Evolutionary conservation across 2,888 invertebrate species (phyloP), one percentile per base, ranked within the genome.

Genomic region (Teinopalpus imperialis): DNA sequence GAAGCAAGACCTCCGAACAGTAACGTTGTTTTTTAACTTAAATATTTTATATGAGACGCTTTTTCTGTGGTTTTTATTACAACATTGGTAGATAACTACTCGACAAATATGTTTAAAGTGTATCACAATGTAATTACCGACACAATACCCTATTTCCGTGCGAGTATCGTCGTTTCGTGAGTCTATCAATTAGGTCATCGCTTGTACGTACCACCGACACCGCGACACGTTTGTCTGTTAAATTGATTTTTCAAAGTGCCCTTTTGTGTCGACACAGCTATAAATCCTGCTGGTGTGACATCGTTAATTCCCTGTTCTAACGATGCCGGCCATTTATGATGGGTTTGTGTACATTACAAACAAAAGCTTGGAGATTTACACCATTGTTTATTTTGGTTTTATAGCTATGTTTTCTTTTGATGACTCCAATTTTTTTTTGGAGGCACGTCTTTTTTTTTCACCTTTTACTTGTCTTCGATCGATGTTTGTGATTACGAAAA

Each of bases 161-260:
- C 18, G n/a, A 9, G 18, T 5, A 23, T 4, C 23, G 23, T 1
- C 18, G 24, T 49, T 47, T 30, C 41, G 21, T 23, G 18, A 36
- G 40, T 27, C 18, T 41, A 43, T 48, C 44, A 49, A 47, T 49
- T 44, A 54, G 54, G 43, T 43, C 39, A 32, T 32, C 35, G 23
- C 6, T 36, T 27, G 27, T 10, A 12, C 3, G 27, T 10, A 12
- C 3, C 4, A 18, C n/a, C 27, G 26, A 40, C 10, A 34, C 20
- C 12, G 6, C 12, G 3, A 9, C 20, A 9, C 7, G 14, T 36
- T 43, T 27, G 20, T 26, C 23, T 9, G 20, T 43, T 43, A 16
- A 39, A 44, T 44, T 44, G 44, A 26, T 44, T 39, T 39, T 26
- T 31, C 8, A 21, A 21, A 31, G 13, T 21, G 14, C n/a, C 36